phyloP scores from a whole-genome alignment of 2,113 vertebrate genomes.

The Cheirogaleus medius region DNA sequence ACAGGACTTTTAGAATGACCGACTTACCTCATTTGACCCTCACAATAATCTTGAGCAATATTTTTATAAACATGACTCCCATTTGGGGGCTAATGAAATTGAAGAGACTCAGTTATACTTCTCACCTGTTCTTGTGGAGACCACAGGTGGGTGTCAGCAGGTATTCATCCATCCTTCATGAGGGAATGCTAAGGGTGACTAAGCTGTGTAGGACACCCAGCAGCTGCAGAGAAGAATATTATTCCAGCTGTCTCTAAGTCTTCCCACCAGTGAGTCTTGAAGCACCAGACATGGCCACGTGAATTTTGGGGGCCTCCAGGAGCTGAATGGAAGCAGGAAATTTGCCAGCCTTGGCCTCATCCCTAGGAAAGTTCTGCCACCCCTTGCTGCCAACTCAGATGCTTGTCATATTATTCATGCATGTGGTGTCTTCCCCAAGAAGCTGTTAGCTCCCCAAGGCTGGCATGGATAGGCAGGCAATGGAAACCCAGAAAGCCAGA shows the following conservation, averaged over 20 bases:
- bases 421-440: conserved; percentile 65
- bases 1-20: not conserved
- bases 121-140: not conserved
- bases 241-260: not conserved
- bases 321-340: not conserved
- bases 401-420: conserved; percentile 74
- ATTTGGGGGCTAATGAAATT: not conserved
- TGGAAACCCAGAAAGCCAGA: conserved; percentile 61
- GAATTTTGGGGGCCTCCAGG: conserved; percentile 41
- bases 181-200: not conserved
- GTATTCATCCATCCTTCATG: not conserved
- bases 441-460: not conserved
- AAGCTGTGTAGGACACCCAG: not conserved
- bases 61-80: not conserved
- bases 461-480: conserved; percentile 44
- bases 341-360: conserved; percentile 66
- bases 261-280: not conserved
- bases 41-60: not conserved
- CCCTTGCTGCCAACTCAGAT: conserved; percentile 73
- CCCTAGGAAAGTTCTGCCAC: conserved; percentile 75
- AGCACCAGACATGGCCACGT: not conserved
- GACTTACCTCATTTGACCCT: not conserved
- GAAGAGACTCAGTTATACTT: not conserved
- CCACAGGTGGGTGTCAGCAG: not conserved
- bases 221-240: not conserved